Evolutionary conservation across 2,888 invertebrate species (phyloP), one percentile per base, ranked within the genome.

Genomic region (Netelia inedita): DNA sequence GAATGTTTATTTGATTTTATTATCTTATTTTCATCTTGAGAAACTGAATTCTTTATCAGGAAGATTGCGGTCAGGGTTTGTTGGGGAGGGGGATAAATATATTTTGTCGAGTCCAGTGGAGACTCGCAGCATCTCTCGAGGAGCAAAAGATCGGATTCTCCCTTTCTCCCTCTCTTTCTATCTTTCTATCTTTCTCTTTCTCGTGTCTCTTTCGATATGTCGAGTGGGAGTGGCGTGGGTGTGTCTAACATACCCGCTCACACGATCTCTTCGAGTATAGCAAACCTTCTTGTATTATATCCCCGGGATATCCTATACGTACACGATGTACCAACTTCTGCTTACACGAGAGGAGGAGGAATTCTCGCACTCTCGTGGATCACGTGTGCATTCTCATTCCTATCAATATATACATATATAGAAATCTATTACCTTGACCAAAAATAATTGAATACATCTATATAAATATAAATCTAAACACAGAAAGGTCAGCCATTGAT

Each of bases 161-260:
- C 5, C 21, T 65, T 65, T 23, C n/a, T 10, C 43, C 1, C 1
- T 43, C 43, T 43, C 5, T 43, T 11, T 59, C 35, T 19, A n/a
- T n/a, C n/a, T 55, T 10, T 23, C 14, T 10, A 19, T 78, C 11
- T 74, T 65, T 21, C 53, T 63, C 41, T 21, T 23, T 78, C 68
- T 43, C 55, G n/a, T 43, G 1, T 46, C 46, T 57, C 73, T 53
- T 28, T 82, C 82, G 79, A 79, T 46, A 46, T 82, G 89, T 87
- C 86, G 89, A 90, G 91, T 92, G 92, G 92, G 92, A 91, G 92
- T 91, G 92, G 91, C 92, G 92, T 92, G 92, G 92, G 92, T 92
- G 92, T 92, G 92, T 92, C 92, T 87, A 89, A 90, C 90, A 89
- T 86, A 87, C 87, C 88, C 88, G 86, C 87, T 89, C 88, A 78